Base-by-base conservation (phyloP, 2,113 vertebrate genomes). In the Sebastes fasciatus region DNA sequence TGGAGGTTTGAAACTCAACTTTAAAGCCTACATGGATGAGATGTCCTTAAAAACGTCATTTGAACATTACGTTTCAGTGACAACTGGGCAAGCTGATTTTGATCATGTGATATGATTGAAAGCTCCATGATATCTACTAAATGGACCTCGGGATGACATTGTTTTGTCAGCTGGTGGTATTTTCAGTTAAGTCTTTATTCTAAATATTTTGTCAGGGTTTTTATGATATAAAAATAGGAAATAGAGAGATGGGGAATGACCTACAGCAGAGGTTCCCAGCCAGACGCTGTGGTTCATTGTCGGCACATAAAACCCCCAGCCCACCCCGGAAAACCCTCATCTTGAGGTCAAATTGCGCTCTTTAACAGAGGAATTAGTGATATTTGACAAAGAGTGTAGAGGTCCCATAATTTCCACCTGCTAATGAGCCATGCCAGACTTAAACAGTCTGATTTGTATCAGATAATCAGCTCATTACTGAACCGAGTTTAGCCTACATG, bases 371-470 rank as follows among this genome's bases (percentile, higher is more conserved):
- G 65, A 67, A 55, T 61, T 45, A 6, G 23, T 26, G 48, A n/a
- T 13, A 17, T 23, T 68, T 66, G 78, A 64, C n/a, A 34, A 34
- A 34, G 21, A 55, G 6, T 42, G 54, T 5, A 73, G 34, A 51
- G 8, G 40, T 40, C 60, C 70, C 14, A 7, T 63, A 14, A 64
- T 10, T 64, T 70, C 58, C 58, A 51, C 63, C 17, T 63, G 12
- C 12, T 63, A 78, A 86, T 78, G 74, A 82, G 84, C 51, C 55
- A 2, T 2, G 34, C 17, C 10, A 0, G n/a, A 69, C 11, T 45
- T 8, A 10, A 13, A 34, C n/a, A 21, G 73, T 48, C 68, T 2
- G 43, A 78, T 57, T 67, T 61, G 23, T 82, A 69, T 77, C 55
- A 0, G 67, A 7, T 73, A 64, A 82, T 55, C 45, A 8, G n/a